Conservation (phyloP, 2,797 vertebrate species). For the Anguilla obscura region DNA sequence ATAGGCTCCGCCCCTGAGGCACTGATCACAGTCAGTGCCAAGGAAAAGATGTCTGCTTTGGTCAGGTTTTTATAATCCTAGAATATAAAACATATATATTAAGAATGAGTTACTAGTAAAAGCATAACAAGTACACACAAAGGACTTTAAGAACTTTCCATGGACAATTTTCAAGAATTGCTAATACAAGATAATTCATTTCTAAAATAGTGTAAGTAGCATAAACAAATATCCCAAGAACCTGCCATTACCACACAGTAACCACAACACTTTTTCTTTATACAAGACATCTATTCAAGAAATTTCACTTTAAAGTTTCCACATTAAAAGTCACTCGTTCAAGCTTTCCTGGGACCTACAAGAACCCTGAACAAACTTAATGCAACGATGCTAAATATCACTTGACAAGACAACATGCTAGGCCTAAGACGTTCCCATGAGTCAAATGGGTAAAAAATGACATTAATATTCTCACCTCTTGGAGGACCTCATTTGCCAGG, state of each 20-base stretch:
- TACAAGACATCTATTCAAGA: neutral
- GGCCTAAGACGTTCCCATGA: neutral
- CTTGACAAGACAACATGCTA: slow-evolving; percentile 62
- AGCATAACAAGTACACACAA: neutral
- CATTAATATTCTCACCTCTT: slow-evolving; percentile 79
- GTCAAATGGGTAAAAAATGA: neutral
- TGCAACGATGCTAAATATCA: neutral
- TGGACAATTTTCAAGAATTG: neutral
- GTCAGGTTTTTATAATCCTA: slow-evolving; percentile 73
- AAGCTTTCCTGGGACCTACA: neutral
- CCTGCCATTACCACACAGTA: neutral
- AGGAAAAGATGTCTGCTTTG: slow-evolving; percentile 77
- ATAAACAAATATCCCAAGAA: neutral
- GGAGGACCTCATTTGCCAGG: slow-evolving; percentile 94
- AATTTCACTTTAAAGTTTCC: neutral
- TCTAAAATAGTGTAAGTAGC: too few species aligned
- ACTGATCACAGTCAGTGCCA: slow-evolving; percentile 73
- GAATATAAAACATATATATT: neutral
- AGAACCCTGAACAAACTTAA: neutral
- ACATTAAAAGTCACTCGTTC: neutral
- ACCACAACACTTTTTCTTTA: neutral
- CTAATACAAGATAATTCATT: too few species aligned
- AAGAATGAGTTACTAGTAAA: neutral
- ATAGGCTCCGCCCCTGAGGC: slow-evolving; percentile 86
- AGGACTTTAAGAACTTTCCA: neutral